These are phyloP conservation scores for Parasteatoda tepidariorum DNA, from an alignment of 1,140 invertebrate species.

Conservation along the genomic window DNA sequence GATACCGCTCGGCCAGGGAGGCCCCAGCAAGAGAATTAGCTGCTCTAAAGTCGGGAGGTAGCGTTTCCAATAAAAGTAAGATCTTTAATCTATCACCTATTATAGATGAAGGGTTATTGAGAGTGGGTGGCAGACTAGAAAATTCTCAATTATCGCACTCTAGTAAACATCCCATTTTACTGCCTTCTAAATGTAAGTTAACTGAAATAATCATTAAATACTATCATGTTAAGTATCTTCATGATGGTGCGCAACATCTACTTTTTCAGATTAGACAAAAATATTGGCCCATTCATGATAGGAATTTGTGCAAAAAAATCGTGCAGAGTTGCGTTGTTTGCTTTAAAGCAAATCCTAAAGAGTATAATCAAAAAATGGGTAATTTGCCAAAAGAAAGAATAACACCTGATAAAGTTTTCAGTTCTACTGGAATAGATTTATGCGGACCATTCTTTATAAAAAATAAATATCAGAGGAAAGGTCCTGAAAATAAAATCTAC, in stretches of 20 bases:
- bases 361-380: not conserved
- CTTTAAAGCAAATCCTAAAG: not conserved
- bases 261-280: not conserved
- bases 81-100: not conserved
- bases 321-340: not conserved
- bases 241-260: not conserved
- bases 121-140: not conserved
- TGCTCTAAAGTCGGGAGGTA: too few relatives aligned
- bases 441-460: conserved; percentile 68
- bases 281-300: not conserved
- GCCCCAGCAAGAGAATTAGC: too few relatives aligned
- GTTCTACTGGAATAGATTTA: conserved; percentile 64
- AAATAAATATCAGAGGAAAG: conserved; percentile 61
- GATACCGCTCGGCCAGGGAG: too few relatives aligned
- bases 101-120: not conserved
- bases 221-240: not conserved
- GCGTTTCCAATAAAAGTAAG: not conserved
- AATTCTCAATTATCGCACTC: not conserved
- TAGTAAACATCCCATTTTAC: not conserved
- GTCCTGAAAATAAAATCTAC: conserved; percentile 66
- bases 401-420: not conserved
- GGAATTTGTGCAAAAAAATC: not conserved
- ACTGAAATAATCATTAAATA: not conserved
- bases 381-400: not conserved
- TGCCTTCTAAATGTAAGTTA: not conserved